Evolutionary conservation across 1,140 invertebrate genomes (phyloP).

Genomic region (Choristoneura fumiferana): DNA sequence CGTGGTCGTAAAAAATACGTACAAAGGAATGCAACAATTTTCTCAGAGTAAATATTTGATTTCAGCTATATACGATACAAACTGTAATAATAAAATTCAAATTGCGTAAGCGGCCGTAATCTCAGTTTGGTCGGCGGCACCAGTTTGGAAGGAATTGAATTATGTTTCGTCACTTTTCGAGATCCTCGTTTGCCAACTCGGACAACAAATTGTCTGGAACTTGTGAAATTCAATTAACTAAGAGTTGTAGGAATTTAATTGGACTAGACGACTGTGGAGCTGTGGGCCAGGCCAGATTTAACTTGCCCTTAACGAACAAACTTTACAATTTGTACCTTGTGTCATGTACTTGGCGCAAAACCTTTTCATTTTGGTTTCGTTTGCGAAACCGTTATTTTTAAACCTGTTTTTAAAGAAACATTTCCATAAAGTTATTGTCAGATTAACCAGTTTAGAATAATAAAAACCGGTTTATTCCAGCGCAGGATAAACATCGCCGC

Average conservation of each 20-base stretch:
- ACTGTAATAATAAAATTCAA: constrained; percentile 14
- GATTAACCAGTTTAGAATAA: no score
- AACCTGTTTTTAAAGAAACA: no score
- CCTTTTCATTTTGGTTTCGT: no score
- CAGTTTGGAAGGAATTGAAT: constrained; percentile 15
- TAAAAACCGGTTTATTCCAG: no score
- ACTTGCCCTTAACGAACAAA: background rate
- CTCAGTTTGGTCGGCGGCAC: constrained; percentile 6
- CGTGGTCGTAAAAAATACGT: background rate
- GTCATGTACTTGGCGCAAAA: no score
- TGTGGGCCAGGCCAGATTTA: background rate
- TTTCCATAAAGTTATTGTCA: no score
- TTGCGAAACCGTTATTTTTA: no score
- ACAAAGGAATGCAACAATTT: constrained; percentile 4
- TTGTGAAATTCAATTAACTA: constrained; percentile 3
- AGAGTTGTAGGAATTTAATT: constrained; percentile 1
- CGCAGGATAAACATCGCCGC: no score
- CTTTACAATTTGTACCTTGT: constrained; percentile 8
- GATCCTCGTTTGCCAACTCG: constrained; percentile 7
- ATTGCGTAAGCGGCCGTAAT: constrained; percentile 9
- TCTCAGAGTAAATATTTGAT: constrained; percentile 6
- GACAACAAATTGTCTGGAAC: constrained; percentile 9
- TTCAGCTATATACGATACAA: constrained; percentile 12
- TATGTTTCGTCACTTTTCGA: constrained; percentile 6
- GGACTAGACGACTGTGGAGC: background rate